Percentiles rank a stretch among this genome's conserved stretches.
Evolutionary conservation across 92 coral and sea anemone species (phyloP).

Genomic region (Heliopora coerulea): DNA sequence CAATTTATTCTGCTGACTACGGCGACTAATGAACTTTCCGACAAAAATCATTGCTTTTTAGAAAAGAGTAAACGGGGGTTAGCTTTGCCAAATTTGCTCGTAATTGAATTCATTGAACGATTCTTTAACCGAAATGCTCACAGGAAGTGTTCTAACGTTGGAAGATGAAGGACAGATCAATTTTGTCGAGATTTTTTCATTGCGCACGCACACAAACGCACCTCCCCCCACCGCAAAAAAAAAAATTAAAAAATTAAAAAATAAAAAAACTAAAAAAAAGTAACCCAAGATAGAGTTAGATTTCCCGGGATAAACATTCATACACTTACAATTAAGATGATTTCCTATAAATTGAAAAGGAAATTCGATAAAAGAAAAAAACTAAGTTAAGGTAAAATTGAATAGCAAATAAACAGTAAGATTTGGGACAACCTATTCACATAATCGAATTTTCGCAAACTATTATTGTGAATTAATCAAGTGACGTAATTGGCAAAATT

Average conservation of each 20-base stretch:
- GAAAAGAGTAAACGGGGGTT: not conserved
- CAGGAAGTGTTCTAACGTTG: no score
- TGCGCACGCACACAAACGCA: not conserved
- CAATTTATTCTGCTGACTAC: not conserved
- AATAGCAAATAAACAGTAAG: not conserved
- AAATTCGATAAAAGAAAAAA: no score
- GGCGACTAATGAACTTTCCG: slow-evolving; percentile 1
- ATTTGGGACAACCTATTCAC: not conserved
- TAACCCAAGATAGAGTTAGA: no score
- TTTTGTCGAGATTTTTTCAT: not conserved
- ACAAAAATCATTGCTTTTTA: not conserved
- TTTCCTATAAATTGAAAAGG: no score
- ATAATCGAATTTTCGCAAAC: slow-evolving; percentile 13
- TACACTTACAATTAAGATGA: no score
- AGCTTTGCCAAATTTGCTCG: no score
- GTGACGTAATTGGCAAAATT: slow-evolving; percentile 6
- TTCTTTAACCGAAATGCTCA: no score
- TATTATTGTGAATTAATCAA: slow-evolving; percentile 21
- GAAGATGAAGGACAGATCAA: not conserved
- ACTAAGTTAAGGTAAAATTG: not conserved
- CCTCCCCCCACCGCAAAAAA: no score
- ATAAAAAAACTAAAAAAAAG: no score
- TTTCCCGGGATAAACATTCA: no score
- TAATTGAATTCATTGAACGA: no score
- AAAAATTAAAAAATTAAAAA: no score